Evolutionary conservation across 2,888 invertebrate species (phyloP).

Genomic region (Trachelus stipa): DNA sequence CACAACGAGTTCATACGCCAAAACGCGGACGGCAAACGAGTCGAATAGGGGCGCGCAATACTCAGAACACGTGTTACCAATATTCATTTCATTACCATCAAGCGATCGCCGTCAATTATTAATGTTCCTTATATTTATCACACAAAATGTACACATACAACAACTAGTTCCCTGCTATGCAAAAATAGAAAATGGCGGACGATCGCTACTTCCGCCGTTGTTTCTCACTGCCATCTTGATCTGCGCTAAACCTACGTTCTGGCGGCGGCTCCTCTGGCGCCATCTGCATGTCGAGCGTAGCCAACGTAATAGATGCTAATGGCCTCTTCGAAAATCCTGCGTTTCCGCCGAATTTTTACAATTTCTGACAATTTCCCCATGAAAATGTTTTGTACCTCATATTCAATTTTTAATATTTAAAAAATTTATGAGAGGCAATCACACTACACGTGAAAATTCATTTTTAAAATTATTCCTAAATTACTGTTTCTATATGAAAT

Average conservation of each 20-base stretch:
- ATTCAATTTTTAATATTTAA: too few species aligned
- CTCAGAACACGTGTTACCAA: conserved; percentile 46
- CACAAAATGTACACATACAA: conserved; percentile 59
- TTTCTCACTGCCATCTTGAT: conserved; percentile 56
- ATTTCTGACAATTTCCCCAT: too few species aligned
- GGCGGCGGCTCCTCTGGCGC: background rate
- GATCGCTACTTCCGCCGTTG: conserved; percentile 50
- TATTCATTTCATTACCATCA: conserved; percentile 49
- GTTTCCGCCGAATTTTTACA: too few species aligned
- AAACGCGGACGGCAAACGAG: conserved; percentile 25
- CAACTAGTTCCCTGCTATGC: conserved; percentile 62
- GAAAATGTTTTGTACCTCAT: too few species aligned
- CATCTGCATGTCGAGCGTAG: background rate
- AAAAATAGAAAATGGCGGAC: conserved; percentile 66
- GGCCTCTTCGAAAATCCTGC: too few species aligned
- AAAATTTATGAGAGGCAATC: too few species aligned
- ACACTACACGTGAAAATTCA: too few species aligned
- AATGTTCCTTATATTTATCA: conserved; percentile 53
- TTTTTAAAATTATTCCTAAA: too few species aligned
- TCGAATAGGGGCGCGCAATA: conserved; percentile 35
- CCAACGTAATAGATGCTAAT: too few species aligned
- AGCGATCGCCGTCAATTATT: conserved; percentile 34
- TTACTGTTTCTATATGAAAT: too few species aligned
- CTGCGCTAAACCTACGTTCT: conserved; percentile 26
- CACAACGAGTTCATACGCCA: conserved; percentile 30